Conservation (phyloP, 2,113 vertebrate genomes). For the Excalfactoria chinensis region DNA sequence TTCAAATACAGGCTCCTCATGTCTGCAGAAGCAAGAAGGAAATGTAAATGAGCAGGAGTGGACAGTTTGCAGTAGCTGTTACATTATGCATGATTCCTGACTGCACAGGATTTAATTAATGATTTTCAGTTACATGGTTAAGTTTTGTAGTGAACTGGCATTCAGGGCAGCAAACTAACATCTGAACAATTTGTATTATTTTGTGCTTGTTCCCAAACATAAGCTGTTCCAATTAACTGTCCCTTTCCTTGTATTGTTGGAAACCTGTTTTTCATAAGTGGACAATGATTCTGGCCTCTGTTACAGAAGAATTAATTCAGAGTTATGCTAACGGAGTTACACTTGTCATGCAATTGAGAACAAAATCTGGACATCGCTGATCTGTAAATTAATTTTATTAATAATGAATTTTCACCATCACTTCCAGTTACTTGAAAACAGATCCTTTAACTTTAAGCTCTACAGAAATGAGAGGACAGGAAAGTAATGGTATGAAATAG, state of each 20-base stretch:
- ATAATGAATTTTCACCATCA: neutral
- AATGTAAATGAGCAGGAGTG: constrained; percentile 23
- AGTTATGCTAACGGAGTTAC: neutral
- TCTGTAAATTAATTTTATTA: neutral
- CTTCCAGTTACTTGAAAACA: neutral
- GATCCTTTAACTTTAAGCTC: neutral
- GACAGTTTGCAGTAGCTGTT: constrained; percentile 51
- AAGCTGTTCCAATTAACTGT: neutral
- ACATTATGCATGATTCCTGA: constrained; percentile 64
- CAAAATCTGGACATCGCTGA: neutral
- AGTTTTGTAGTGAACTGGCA: neutral
- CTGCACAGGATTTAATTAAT: constrained; percentile 47
- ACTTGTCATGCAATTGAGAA: neutral
- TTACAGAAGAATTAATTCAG: neutral
- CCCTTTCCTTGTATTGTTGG: neutral
- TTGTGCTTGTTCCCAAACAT: neutral
- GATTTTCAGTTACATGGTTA: constrained; percentile 14
- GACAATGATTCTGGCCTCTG: neutral
- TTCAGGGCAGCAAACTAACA: neutral
- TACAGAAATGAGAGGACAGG: neutral
- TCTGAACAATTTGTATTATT: neutral
- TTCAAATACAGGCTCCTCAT: constrained; percentile 44
- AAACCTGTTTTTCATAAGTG: neutral
- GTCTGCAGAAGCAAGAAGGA: constrained; percentile 10
- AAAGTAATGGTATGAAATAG: neutral